Percentiles rank a stretch among this genome's conserved stretches.
Evolutionary conservation across 64 coral and sea anemone species (phyloP).

Genomic region (Stichodactyla helianthus): DNA sequence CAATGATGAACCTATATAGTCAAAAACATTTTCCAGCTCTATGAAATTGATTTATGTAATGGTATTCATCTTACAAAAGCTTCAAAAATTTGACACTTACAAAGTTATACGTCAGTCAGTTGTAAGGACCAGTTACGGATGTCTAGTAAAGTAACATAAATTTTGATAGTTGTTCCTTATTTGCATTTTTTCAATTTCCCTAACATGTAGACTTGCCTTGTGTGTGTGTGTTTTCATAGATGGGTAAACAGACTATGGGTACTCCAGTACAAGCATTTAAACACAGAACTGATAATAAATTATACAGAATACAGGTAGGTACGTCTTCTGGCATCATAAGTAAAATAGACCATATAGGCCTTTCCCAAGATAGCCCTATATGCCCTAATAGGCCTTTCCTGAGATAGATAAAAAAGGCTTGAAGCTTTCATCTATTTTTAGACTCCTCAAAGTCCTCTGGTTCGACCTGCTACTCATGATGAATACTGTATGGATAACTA

Average conservation of each 20-base stretch:
- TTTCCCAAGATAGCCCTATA: too few relatives aligned
- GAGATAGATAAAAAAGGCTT: not conserved
- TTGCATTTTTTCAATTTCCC: too few relatives aligned
- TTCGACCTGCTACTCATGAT: conserved; percentile 79
- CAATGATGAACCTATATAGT: not conserved
- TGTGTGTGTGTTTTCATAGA: conserved; percentile 33
- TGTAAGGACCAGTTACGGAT: too few relatives aligned
- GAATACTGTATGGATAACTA: conserved; percentile 78
- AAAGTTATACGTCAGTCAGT: too few relatives aligned
- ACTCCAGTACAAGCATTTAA: conserved; percentile 80
- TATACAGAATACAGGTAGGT: conserved; percentile 88
- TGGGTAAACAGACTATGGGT: conserved; percentile 98
- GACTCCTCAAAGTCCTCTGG: conserved; percentile 93
- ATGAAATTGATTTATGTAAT: not conserved
- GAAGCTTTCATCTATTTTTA: not conserved
- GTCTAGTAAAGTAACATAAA: too few relatives aligned
- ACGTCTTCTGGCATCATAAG: too few relatives aligned
- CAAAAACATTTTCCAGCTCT: not conserved
- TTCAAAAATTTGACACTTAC: too few relatives aligned
- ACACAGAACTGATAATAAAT: conserved; percentile 90
- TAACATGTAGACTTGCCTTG: too few relatives aligned
- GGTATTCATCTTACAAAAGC: too few relatives aligned
- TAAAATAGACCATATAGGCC: too few relatives aligned
- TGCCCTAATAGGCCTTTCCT: too few relatives aligned
- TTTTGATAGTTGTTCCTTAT: too few relatives aligned